phyloP scores from a whole-genome alignment of 2,113 vertebrate species.

The Arvicanthis niloticus region DNA sequence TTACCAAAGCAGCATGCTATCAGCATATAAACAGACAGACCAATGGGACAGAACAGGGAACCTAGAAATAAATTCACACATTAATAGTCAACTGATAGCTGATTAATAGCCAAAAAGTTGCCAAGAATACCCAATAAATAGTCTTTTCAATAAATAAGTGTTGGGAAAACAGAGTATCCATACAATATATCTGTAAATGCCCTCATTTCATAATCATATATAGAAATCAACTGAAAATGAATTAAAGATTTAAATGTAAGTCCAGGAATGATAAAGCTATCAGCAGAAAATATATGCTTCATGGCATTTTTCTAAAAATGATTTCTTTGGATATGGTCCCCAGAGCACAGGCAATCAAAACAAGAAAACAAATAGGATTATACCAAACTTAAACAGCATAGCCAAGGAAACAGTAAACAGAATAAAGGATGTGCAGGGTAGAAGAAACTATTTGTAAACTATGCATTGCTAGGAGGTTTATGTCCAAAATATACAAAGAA shows the following conservation, averaged over 20 bases:
- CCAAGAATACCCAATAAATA: not conserved
- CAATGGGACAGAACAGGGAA: not conserved
- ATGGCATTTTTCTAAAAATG: not conserved
- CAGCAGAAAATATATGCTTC: not conserved
- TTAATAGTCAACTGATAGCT: not conserved
- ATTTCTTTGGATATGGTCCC: not conserved
- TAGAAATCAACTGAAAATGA: not conserved
- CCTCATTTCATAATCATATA: not conserved
- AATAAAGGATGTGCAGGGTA: not conserved
- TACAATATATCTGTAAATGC: not conserved
- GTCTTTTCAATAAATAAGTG: not conserved
- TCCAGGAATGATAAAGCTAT: not conserved
- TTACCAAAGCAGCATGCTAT: not conserved
- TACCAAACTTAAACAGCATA: not conserved
- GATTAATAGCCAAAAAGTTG: too few species aligned
- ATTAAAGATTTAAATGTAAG: conserved; percentile 22
- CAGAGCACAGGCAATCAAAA: not conserved
- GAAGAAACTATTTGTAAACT: not conserved
- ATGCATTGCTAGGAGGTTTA: not conserved
- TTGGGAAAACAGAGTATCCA: not conserved
- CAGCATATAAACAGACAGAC: not conserved
- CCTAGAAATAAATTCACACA: not conserved
- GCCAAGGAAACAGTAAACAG: not conserved
- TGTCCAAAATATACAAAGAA: not conserved
- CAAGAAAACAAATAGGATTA: not conserved